A percentile compares a stretch with the other conserved stretches of the same genome.
Evolutionary conservation across 2,113 vertebrate species (phyloP).

Genomic region (Canis aureus): DNA sequence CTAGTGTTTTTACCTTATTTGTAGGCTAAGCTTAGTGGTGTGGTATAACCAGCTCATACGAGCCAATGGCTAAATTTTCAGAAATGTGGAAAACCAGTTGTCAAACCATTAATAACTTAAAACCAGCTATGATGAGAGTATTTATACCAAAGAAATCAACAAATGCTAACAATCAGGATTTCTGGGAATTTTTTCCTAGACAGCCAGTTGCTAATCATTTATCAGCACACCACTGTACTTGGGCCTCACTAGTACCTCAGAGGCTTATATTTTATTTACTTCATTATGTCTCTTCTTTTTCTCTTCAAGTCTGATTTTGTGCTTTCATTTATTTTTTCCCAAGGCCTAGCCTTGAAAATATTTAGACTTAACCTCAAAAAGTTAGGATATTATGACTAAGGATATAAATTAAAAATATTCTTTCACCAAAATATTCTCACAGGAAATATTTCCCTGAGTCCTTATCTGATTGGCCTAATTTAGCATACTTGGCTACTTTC

Average conservation of each 20-base stretch:
- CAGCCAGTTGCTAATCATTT: not conserved
- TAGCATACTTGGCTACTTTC: not conserved
- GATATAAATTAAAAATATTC: constrained; percentile 59
- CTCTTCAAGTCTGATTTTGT: not conserved
- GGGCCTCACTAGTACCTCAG: not conserved
- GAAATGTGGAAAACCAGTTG: not conserved
- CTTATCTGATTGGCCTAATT: not conserved
- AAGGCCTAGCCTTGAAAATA: not conserved
- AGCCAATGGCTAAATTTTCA: not conserved
- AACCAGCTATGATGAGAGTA: not conserved
- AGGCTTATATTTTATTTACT: not conserved
- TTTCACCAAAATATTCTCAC: constrained; percentile 47
- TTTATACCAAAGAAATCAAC: not conserved
- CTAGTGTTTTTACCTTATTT: not conserved
- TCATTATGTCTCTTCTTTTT: not conserved
- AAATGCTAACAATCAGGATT: not conserved
- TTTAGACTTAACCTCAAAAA: constrained; percentile 54
- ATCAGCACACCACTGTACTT: not conserved
- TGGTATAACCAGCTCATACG: not conserved
- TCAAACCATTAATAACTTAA: not conserved
- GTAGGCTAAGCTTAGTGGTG: not conserved
- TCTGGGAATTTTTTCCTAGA: not conserved
- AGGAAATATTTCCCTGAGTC: constrained; percentile 29
- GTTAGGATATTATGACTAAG: constrained; percentile 30
- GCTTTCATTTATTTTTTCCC: constrained; percentile 19